A percentile compares a stretch with the other conserved stretches of the same genome.
Conservation (phyloP, 2,113 vertebrate species). For the Microcebus griseorufus region DNA sequence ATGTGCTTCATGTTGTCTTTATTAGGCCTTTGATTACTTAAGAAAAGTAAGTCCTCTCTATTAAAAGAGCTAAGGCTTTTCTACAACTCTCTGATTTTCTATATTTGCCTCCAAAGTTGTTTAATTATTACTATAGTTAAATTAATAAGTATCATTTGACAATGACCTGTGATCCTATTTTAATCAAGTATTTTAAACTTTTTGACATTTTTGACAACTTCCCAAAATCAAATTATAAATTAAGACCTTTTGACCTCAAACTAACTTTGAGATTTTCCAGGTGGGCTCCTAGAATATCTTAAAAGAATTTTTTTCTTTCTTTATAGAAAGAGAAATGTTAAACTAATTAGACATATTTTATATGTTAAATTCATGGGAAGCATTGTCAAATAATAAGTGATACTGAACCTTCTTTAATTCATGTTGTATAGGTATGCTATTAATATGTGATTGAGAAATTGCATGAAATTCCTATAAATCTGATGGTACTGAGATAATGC, state of each 20-base stretch:
- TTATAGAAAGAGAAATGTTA: not conserved
- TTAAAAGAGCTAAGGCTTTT: not conserved
- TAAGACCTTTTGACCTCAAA: not conserved
- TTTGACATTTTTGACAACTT: not conserved
- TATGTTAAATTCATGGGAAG: not conserved
- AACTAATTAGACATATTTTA: not conserved
- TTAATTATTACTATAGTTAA: not conserved
- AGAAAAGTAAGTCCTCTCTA: not conserved
- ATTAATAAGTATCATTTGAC: not conserved
- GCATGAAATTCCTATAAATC: not conserved
- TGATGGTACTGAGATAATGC: not conserved
- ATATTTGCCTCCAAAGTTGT: not conserved
- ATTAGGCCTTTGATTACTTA: not conserved
- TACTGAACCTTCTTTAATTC: not conserved
- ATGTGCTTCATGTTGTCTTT: not conserved
- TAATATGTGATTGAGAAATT: not conserved
- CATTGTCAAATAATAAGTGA: not conserved
- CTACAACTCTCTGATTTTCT: not conserved
- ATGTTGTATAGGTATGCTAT: not conserved
- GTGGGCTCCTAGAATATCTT: not conserved
- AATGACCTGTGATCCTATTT: not conserved
- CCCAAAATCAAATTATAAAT: not conserved
- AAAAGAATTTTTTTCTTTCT: not conserved
- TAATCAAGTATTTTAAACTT: not conserved
- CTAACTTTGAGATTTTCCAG: not conserved